phyloP scores from a whole-genome alignment of 2,113 vertebrate species.

The Cyprinodon brontotheroides region DNA sequence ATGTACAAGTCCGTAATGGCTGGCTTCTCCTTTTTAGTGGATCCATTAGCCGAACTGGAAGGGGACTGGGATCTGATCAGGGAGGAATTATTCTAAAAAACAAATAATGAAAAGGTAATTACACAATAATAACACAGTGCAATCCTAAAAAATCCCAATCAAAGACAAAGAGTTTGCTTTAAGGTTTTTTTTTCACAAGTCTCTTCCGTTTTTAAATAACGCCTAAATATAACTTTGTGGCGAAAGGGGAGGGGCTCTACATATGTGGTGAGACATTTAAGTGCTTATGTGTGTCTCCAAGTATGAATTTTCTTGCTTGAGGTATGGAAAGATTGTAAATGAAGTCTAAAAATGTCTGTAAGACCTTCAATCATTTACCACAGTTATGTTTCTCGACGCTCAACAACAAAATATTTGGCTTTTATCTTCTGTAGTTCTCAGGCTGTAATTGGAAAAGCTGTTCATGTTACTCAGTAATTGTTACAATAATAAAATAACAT shows the following conservation, averaged over 20 bases:
- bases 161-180: conserved; percentile 1
- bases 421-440: conserved; percentile 14
- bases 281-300: conserved; percentile 26
- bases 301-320: conserved; percentile 60
- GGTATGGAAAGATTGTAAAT: conserved; percentile 59
- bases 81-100: conserved; percentile 83
- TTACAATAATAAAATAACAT: conserved; percentile 37
- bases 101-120: conserved; percentile 20
- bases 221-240: conserved; percentile 38
- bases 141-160: background rate
- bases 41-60: conserved; percentile 78
- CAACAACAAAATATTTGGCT: conserved; percentile 24
- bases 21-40: conserved; percentile 91
- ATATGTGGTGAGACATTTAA: conserved; percentile 48
- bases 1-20: conserved; percentile 95
- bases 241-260: conserved; percentile 42
- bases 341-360: conserved; percentile 51
- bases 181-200: background rate
- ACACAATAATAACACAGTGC: background rate
- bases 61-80: conserved; percentile 80
- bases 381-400: conserved; percentile 61
- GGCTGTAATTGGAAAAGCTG: conserved; percentile 36
- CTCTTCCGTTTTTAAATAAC: conserved; percentile 26
- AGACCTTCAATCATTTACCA: conserved; percentile 61
- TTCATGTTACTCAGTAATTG: conserved; percentile 3